phyloP scores from a whole-genome alignment of 2,113 vertebrate species.

The Echinops telfairi region DNA sequence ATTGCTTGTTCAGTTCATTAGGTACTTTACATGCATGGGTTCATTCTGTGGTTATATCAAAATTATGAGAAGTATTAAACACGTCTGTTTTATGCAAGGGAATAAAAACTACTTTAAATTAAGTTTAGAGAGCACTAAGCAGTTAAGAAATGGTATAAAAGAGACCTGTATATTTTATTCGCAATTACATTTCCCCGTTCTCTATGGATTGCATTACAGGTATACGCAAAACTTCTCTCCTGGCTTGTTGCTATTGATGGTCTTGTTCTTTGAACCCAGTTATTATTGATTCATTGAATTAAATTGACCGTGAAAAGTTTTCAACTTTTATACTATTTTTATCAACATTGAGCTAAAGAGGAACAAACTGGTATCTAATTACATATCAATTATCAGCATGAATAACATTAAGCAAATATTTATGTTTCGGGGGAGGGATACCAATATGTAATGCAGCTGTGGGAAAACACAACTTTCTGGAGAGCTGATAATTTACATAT shows the following conservation, averaged over 20 bases:
- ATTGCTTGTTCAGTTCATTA: slow-evolving; percentile 77
- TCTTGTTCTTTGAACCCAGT: slow-evolving; percentile 31
- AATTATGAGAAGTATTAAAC: slow-evolving; percentile 69
- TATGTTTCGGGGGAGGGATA: neutral
- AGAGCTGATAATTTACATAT: slow-evolving; percentile 32
- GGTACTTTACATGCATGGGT: slow-evolving; percentile 52
- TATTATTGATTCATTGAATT: neutral
- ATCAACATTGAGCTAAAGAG: slow-evolving; percentile 63
- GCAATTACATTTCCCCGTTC: slow-evolving; percentile 34
- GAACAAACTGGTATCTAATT: neutral
- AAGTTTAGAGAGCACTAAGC: slow-evolving; percentile 14
- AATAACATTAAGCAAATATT: slow-evolving; percentile 56
- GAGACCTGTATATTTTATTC: neutral
- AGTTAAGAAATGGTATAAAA: slow-evolving; percentile 52
- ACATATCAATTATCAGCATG: neutral
- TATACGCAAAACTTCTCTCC: neutral
- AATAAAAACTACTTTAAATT: slow-evolving; percentile 63
- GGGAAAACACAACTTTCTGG: neutral
- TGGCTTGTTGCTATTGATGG: neutral
- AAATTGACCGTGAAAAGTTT: slow-evolving; percentile 45
- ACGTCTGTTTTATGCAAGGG: slow-evolving; percentile 45
- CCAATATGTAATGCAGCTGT: neutral
- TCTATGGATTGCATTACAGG: neutral
- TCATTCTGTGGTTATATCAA: slow-evolving; percentile 68
- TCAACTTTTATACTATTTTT: neutral